Percentiles rank a stretch among this genome's conserved stretches.
These are phyloP conservation scores for Bombus vancouverensis DNA, from an alignment of 1,140 invertebrate species.

Conservation along the genomic window DNA sequence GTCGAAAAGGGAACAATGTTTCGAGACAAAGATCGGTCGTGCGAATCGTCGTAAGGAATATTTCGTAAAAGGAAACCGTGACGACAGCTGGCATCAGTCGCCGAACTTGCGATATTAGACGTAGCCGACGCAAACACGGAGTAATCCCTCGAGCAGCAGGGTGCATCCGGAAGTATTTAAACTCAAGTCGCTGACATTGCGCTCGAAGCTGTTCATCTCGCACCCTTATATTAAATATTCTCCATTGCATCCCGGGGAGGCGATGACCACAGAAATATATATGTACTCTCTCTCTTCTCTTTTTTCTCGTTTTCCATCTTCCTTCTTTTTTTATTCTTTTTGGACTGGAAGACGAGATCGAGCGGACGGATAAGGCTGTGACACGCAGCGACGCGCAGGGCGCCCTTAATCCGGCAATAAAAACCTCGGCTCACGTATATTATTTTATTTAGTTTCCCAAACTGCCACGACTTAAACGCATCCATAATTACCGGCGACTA, in stretches of 20 bases:
- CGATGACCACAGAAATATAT: slow-evolving; percentile 72
- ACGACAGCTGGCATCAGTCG: not conserved
- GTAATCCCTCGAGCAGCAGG: not conserved
- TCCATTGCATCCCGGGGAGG: slow-evolving; percentile 46
- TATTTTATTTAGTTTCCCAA: slow-evolving; percentile 82
- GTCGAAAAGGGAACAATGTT: not conserved
- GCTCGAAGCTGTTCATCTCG: slow-evolving; percentile 34
- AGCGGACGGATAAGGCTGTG: slow-evolving; percentile 72
- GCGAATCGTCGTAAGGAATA: not conserved
- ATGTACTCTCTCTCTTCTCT: not conserved
- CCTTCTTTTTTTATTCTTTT: not conserved
- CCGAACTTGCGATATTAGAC: not conserved
- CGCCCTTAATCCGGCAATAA: slow-evolving; percentile 81
- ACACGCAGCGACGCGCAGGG: slow-evolving; percentile 71
- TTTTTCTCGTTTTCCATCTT: not conserved
- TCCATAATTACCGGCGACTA: slow-evolving; percentile 81
- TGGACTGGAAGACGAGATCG: slow-evolving; percentile 67
- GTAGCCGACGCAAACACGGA: not conserved
- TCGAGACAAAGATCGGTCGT: not conserved
- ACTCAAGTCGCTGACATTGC: not conserved
- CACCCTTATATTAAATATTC: slow-evolving; percentile 60
- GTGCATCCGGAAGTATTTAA: slow-evolving; percentile 23
- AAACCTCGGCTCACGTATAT: slow-evolving; percentile 81
- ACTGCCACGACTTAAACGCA: slow-evolving; percentile 81
- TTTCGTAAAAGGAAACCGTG: not conserved